These are phyloP conservation scores for Fistularia commersonii DNA, from an alignment of 2,797 vertebrate genomes.

Conservation along the genomic window DNA sequence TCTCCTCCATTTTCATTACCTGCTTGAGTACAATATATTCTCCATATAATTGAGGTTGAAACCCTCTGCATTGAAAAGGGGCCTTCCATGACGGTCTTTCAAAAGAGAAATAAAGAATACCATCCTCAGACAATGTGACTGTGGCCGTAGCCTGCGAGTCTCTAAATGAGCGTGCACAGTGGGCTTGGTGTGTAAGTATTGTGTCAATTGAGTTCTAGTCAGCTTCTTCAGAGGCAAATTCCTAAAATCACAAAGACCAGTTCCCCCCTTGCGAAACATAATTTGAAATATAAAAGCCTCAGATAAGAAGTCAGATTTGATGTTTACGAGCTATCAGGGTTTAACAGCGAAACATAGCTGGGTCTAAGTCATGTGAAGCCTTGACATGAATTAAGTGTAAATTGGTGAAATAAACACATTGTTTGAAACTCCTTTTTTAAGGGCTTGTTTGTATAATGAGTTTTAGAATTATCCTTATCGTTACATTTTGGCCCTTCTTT, in stretches of 20 bases:
- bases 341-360: neutral
- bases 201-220: constrained; percentile 49
- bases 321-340: neutral
- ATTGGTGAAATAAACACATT: constrained; percentile 27
- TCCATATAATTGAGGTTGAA: constrained; percentile 75
- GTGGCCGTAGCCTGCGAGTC: constrained; percentile 10
- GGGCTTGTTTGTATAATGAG: constrained; percentile 25
- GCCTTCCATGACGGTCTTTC: constrained; percentile 75
- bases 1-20: constrained; percentile 75
- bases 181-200: constrained; percentile 3
- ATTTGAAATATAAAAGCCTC: constrained; percentile 17
- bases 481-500: constrained; percentile 33
- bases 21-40: constrained; percentile 71
- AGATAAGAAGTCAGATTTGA: constrained; percentile 13
- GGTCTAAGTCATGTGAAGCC: constrained; percentile 10
- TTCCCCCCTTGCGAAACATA: constrained; percentile 17
- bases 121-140: constrained; percentile 36
- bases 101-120: constrained; percentile 58
- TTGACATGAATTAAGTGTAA: constrained; percentile 15
- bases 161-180: neutral
- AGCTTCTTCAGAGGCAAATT: constrained; percentile 39
- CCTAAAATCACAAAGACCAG: constrained; percentile 57
- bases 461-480: constrained; percentile 20
- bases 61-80: constrained; percentile 74
- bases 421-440: constrained; percentile 17